phyloP scores from a whole-genome alignment of 2,113 vertebrate genomes.

The Petromus typicus region DNA sequence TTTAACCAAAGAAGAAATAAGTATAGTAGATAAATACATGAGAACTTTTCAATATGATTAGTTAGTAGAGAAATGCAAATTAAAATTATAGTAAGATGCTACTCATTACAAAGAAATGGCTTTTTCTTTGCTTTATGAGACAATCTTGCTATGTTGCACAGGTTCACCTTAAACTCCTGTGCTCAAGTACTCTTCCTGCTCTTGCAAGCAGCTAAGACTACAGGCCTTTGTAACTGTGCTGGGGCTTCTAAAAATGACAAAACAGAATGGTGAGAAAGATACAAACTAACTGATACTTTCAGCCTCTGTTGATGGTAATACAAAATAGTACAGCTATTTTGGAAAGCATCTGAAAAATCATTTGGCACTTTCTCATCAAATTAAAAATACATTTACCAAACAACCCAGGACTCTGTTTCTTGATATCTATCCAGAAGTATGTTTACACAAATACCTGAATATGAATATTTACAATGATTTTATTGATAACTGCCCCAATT shows the following conservation, averaged over 20 bases:
- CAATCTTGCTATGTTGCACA: not conserved
- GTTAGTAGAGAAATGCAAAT: not conserved
- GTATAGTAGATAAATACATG: not conserved
- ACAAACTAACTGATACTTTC: not conserved
- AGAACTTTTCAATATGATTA: not conserved
- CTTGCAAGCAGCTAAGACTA: not conserved
- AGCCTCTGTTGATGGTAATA: not conserved
- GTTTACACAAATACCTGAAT: not conserved
- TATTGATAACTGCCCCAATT: not conserved
- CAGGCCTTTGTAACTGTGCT: not conserved
- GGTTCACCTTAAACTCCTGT: not conserved
- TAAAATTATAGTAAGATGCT: not conserved
- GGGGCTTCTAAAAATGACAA: constrained; percentile 14
- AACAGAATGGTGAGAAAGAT: not conserved
- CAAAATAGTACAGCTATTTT: not conserved
- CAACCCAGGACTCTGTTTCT: not conserved
- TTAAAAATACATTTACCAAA: not conserved
- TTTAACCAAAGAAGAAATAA: not conserved
- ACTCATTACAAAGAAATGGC: not conserved
- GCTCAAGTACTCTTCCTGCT: not conserved
- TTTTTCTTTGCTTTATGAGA: not conserved
- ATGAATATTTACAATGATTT: not conserved
- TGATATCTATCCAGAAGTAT: constrained; percentile 20
- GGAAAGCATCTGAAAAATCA: not conserved
- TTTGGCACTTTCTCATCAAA: constrained; percentile 1